Base-by-base conservation (phyloP, 2,888 invertebrate genomes). In the Andrena chrysosceles region DNA sequence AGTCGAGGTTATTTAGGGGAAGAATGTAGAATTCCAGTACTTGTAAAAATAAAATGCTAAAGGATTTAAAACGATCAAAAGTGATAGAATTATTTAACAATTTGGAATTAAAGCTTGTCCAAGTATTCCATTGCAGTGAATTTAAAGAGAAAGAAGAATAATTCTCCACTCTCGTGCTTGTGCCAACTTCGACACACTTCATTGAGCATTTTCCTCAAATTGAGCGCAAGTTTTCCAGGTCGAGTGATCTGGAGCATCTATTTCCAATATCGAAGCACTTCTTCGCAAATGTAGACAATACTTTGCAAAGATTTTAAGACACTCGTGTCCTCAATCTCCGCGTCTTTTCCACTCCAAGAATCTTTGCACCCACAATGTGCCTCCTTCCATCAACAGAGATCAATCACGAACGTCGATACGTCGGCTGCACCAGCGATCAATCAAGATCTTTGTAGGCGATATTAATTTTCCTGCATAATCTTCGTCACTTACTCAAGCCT, bases 201-300 rank as follows among this genome's bases (percentile, higher is more conserved):
- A 26, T 13, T n/a, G 16, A 31, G 54, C 52, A 54, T 23, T 64
- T 23, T 20, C 68, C 16, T 13, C 5, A 10, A 52, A 31, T 31
- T 49, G 29, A 20, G 68, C 54, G 60, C 70, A 59, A 75, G 31
- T 48, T 69, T 64, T 78, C 66, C 66, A 20, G 59, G 68, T 64
- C 62, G 59, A 64, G 42, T 20, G 16, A 85, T 80, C 52, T 76
- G 48, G 62, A 80, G 35, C 64, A 66, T 75, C 59, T 26, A 33
- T 79, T 70, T 64, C 59, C 72, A 7, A 80, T 83, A 80, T 73
- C 56, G 52, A 29, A 20, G 10, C 23, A 8, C 6, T 6, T 54
- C 16, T 35, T n/a, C 4, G 0, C 4, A 10, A 4, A 69, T 20
- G 16, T 2, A 29, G 8, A 20, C 26, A 48, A 13, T 5, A 2